Conservation (phyloP, 53 echinoderm and acorn worm species). For the Astropecten irregularis region DNA sequence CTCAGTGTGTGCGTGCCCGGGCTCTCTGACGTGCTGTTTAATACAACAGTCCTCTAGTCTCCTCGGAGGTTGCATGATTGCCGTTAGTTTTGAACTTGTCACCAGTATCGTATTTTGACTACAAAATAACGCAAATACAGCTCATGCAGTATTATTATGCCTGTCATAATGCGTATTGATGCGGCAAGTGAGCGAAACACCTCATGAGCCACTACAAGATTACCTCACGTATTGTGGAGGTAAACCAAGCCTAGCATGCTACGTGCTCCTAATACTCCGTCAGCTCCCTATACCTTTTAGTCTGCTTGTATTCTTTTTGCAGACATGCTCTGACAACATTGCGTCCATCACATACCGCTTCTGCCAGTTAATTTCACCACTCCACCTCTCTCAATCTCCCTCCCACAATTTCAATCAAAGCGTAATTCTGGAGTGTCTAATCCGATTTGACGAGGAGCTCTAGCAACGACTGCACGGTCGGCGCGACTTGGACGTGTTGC, state of each 20-base stretch:
- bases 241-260: not conserved
- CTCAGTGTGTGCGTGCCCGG: too few species aligned
- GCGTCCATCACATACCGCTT: too few species aligned
- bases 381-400: too few species aligned
- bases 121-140: slow-evolving; percentile 32
- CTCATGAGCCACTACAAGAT: not conserved
- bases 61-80: slow-evolving; percentile 30
- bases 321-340: too few species aligned
- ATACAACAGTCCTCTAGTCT: slow-evolving; percentile 15
- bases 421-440: not conserved
- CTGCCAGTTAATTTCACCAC: too few species aligned
- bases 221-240: slow-evolving; percentile 32
- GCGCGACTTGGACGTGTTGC: too few species aligned
- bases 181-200: slow-evolving; percentile 1
- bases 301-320: too few species aligned
- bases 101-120: slow-evolving; percentile 49
- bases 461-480: too few species aligned
- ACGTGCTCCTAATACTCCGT: slow-evolving; percentile 14
- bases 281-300: too few species aligned
- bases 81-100: slow-evolving; percentile 19
- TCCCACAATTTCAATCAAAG: not conserved
- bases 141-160: slow-evolving; percentile 1
- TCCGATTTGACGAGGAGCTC: not conserved
- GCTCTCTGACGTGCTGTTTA: not conserved
- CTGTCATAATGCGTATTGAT: slow-evolving; percentile 45